These are phyloP conservation scores for Microplitis manilae DNA, from an alignment of 2,888 invertebrate species.

Conservation along the genomic window DNA sequence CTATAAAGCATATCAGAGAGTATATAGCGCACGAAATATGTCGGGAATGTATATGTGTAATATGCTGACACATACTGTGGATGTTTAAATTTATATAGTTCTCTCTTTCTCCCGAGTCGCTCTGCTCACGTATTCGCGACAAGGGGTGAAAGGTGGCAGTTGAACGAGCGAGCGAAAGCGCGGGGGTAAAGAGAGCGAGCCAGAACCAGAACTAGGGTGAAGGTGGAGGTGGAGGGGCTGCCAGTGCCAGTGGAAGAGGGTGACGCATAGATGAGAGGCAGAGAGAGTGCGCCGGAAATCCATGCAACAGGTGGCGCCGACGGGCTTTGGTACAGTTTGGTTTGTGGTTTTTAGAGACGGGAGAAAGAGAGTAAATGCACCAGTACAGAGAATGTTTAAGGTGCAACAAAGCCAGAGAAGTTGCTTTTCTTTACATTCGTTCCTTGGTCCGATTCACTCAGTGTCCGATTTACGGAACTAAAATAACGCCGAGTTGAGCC, in stretches of 20 bases:
- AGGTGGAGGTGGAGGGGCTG: constrained; percentile 12
- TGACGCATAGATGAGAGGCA: constrained; percentile 10
- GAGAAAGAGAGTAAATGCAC: constrained; percentile 43
- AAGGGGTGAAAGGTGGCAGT: constrained; percentile 41
- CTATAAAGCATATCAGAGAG: background rate
- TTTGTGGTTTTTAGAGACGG: constrained; percentile 54
- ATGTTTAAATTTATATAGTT: constrained; percentile 25
- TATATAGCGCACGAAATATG: constrained; percentile 33
- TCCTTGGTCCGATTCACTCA: constrained; percentile 37
- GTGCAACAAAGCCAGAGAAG: constrained; percentile 46
- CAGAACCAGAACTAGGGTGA: constrained; percentile 17
- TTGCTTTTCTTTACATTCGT: constrained; percentile 34
- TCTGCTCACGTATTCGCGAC: constrained; percentile 36
- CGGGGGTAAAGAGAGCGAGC: background rate
- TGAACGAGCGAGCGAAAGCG: constrained; percentile 28
- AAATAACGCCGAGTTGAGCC: constrained; percentile 44
- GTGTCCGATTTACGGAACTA: constrained; percentile 43
- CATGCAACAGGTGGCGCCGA: constrained; percentile 68
- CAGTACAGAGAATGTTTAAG: constrained; percentile 26
- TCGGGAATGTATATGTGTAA: constrained; percentile 37
- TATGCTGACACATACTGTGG: constrained; percentile 39
- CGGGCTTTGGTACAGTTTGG: constrained; percentile 57
- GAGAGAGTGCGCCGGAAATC: constrained; percentile 67
- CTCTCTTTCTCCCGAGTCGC: constrained; percentile 20
- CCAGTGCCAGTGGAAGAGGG: background rate